A percentile compares a stretch with the other conserved stretches of the same genome.
phyloP scores from a whole-genome alignment of 1,140 invertebrate genomes.

The Hylaeus anthracinus region DNA sequence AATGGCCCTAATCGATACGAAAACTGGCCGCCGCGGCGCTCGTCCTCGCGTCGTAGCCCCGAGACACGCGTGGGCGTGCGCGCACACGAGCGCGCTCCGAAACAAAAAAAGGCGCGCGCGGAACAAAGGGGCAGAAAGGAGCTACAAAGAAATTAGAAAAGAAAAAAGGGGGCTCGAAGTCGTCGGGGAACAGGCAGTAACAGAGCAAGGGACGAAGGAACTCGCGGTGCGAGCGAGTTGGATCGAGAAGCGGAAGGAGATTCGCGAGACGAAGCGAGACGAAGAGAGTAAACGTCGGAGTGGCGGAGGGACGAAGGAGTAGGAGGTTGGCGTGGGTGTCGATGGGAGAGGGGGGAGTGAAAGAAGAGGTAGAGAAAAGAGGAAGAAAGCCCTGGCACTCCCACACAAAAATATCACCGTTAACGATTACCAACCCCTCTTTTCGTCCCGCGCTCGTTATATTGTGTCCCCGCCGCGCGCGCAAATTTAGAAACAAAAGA shows the following conservation, averaged over 20 bases:
- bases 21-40: conserved; percentile 21
- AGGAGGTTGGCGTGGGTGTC: not conserved
- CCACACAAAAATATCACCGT: conserved; percentile 76
- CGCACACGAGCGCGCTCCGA: not conserved
- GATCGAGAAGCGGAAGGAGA: conserved; percentile 30
- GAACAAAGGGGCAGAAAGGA: conserved; percentile 22
- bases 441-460: conserved; percentile 73
- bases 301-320: not conserved
- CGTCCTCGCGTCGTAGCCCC: not conserved
- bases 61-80: not conserved
- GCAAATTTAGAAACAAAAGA: conserved; percentile 79
- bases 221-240: conserved; percentile 40
- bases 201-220: conserved; percentile 52
- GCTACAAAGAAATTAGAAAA: conserved; percentile 45
- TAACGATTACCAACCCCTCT: conserved; percentile 76
- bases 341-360: conserved; percentile 26
- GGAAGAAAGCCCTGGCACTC: conserved; percentile 51
- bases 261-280: conserved; percentile 6
- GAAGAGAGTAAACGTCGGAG: not conserved
- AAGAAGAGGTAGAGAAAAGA: conserved; percentile 58
- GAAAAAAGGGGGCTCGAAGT: conserved; percentile 32
- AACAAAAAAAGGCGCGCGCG: not conserved
- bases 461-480: conserved; percentile 77
- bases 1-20: conserved; percentile 44
- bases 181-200: conserved; percentile 56